A percentile compares a stretch with the other conserved stretches of the same genome.
Conservation (phyloP, 2,888 invertebrate genomes). For the Heterodera filipjevi region DNA sequence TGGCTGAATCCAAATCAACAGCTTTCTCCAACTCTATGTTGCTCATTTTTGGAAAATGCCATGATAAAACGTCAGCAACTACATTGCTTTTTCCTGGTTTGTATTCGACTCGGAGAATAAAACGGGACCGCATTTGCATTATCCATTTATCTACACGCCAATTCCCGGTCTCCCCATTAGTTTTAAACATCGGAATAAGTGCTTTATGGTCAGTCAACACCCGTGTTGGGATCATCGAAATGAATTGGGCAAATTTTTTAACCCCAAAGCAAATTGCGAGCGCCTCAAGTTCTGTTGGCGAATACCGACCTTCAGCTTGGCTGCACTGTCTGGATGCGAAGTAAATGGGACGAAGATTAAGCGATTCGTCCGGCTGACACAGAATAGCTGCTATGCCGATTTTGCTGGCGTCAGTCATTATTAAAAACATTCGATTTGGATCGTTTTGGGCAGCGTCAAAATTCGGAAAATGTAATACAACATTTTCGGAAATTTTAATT, state of each 20-base stretch:
- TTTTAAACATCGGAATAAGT: slow-evolving; percentile 36
- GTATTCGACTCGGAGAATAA: slow-evolving; percentile 13
- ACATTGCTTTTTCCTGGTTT: slow-evolving; percentile 14
- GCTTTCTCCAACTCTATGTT: not conserved
- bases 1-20: not conserved
- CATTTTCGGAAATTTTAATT: slow-evolving; percentile 27
- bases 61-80: slow-evolving; percentile 13
- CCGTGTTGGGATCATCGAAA: slow-evolving; percentile 28
- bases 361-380: slow-evolving; percentile 37
- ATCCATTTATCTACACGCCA: slow-evolving; percentile 25
- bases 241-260: slow-evolving; percentile 32
- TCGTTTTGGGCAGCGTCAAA: slow-evolving; percentile 38
- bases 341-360: slow-evolving; percentile 40
- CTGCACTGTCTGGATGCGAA: slow-evolving; percentile 41
- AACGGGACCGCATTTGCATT: slow-evolving; percentile 12
- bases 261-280: slow-evolving; percentile 39
- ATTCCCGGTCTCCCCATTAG: slow-evolving; percentile 21
- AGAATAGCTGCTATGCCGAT: slow-evolving; percentile 45
- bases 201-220: slow-evolving; percentile 43
- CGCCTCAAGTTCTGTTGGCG: slow-evolving; percentile 42
- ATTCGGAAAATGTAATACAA: slow-evolving; percentile 44
- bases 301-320: slow-evolving; percentile 39
- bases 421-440: slow-evolving; percentile 37
- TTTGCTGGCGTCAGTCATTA: slow-evolving; percentile 45
- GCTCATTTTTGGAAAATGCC: slow-evolving; percentile 10